phyloP scores from a whole-genome alignment of 1,140 invertebrate genomes.

The Micrasema longulum region DNA sequence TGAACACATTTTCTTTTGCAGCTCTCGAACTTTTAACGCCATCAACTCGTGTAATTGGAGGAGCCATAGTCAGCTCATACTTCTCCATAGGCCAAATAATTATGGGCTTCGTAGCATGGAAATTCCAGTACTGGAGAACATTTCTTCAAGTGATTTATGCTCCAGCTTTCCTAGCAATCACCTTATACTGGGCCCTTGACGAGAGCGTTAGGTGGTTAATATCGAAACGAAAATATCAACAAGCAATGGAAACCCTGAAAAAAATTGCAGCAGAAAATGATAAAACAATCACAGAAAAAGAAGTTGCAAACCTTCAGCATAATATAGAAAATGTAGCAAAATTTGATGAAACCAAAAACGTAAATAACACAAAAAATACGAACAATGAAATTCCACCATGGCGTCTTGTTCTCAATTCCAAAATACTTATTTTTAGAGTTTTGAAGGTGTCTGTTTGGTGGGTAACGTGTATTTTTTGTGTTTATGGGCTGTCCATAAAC shows the following conservation, averaged over 20 bases:
- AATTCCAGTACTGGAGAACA: slow-evolving; percentile 76
- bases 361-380: slow-evolving; percentile 35
- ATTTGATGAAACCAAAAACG: too few relatives aligned
- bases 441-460: slow-evolving; percentile 77
- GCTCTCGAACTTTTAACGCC: slow-evolving; percentile 84
- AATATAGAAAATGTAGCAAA: slow-evolving; percentile 62
- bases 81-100: slow-evolving; percentile 79
- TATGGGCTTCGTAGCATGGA: slow-evolving; percentile 77
- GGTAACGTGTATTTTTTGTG: slow-evolving; percentile 81
- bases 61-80: slow-evolving; percentile 76
- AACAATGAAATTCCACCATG: too few relatives aligned
- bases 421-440: slow-evolving; percentile 73
- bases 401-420: slow-evolving; percentile 56
- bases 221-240: slow-evolving; percentile 74
- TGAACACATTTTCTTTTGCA: slow-evolving; percentile 40
- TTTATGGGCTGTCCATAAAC: slow-evolving; percentile 87
- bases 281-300: slow-evolving; percentile 68
- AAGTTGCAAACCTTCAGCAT: slow-evolving; percentile 65
- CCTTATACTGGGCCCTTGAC: slow-evolving; percentile 74
- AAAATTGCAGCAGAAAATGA: slow-evolving; percentile 78
- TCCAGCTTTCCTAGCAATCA: slow-evolving; percentile 75
- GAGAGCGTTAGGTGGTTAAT: slow-evolving; percentile 84
- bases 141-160: slow-evolving; percentile 77
- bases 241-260: slow-evolving; percentile 71
- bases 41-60: slow-evolving; percentile 77